Evolutionary conservation across 2,113 vertebrate species (phyloP), one percentile per base, ranked within the genome.

Genomic region (Stigmatopora argus): DNA sequence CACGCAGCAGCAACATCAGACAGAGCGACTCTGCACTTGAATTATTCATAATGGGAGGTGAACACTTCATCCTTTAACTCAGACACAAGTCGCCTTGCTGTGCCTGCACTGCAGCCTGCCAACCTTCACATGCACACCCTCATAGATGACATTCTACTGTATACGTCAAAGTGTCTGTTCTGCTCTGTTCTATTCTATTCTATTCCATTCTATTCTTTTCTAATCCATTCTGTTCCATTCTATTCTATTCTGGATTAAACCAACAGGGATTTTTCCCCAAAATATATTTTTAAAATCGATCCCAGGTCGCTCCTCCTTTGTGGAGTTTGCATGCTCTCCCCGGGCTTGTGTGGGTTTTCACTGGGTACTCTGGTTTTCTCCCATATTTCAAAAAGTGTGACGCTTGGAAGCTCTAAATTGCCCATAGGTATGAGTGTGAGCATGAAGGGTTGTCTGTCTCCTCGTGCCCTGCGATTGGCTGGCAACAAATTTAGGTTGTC

Each of bases 11-110:
- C 70, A 85, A 85, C 88, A 86, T 83, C 81, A 88, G 84, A 89
- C 85, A 80, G 75, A 88, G 80, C 70, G 69, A 86, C 82, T 84
- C 80, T 82, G 75, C 63, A 72, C 60, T 78, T 89, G 81, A 90
- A 90, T 91, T 85, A 90, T 90, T 91, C 85, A 89, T 88, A 79
- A 76, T 74, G 75, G 84, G 82, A 89, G 89, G 84, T 88, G 87
- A 88, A 88, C 84, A 89, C 87, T 87, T 89, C 84, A 87, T 82
- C 88, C 86, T 86, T 82, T 83, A 85, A 83, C 77, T 85, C 86
- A 87, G 85, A 86, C 86, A 87, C 83, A 87, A 85, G 84, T 86
- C 77, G 78, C 82, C 77, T 72, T 55, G 70, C 85, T 84, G 49
- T 81, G 79, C 82, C 85, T 86, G 83, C 80, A 86, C 73, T 86